Evolutionary conservation across 2,113 vertebrate genomes (phyloP).

Genomic region (Menura novaehollandiae): DNA sequence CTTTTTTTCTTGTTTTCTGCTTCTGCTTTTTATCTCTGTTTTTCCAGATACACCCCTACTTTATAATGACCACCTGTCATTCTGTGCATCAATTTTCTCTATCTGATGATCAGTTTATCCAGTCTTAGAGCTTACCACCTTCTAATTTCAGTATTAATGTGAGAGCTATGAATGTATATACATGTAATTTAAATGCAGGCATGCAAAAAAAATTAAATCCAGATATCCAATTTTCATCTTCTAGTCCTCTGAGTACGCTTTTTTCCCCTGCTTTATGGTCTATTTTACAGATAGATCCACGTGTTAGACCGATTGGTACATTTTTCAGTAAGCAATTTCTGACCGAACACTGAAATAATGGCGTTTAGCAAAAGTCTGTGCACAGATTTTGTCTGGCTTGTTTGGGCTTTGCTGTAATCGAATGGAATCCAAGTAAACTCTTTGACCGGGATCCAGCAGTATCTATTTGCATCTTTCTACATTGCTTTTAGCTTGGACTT

Average conservation of each 20-base stretch:
- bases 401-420: not conserved
- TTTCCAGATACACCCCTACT: not conserved
- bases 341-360: not conserved
- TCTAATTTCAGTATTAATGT: not conserved
- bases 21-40: not conserved
- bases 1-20: not conserved
- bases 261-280: not conserved
- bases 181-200: not conserved
- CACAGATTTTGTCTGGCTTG: not conserved
- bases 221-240: not conserved
- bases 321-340: not conserved
- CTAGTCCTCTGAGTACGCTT: not conserved
- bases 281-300: not conserved
- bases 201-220: not conserved
- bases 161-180: not conserved
- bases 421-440: not conserved
- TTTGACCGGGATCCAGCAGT: not conserved
- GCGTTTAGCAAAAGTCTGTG: not conserved
- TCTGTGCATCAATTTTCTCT: not conserved
- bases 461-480: not conserved
- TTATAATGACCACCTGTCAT: not conserved
- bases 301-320: not conserved
- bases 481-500: not conserved
- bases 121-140: not conserved
- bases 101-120: not conserved